A percentile compares a stretch with the other conserved stretches of the same genome.
Evolutionary conservation across 2,888 invertebrate genomes (phyloP).

Genomic region (Troides helena): DNA sequence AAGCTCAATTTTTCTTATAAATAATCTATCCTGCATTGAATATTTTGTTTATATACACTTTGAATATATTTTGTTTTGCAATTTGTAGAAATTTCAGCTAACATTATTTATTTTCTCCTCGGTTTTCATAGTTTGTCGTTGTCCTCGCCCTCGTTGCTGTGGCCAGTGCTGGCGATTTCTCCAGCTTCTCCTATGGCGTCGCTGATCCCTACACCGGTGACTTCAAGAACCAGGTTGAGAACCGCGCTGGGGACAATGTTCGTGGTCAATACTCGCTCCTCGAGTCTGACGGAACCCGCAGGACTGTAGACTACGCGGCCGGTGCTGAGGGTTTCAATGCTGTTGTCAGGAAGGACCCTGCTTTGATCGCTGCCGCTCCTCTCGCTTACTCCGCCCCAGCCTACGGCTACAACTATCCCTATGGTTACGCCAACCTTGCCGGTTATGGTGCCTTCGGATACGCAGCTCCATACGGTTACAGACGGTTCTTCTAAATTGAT

Average conservation of each 20-base stretch:
- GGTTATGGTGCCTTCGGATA: conserved; percentile 36
- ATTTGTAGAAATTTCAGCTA: no score
- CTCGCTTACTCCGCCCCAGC: conserved; percentile 42
- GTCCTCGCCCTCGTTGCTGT: conserved; percentile 51
- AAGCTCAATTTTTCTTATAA: no score
- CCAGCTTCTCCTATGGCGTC: conserved; percentile 74
- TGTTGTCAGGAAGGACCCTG: conserved; percentile 75
- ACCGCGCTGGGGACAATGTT: conserved; percentile 72
- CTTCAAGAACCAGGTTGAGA: conserved; percentile 75
- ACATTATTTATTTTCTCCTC: no score
- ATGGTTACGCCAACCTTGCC: conserved; percentile 32
- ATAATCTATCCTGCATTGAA: no score
- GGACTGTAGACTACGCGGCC: conserved; percentile 79
- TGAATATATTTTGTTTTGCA: no score
- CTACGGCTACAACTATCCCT: conserved; percentile 37
- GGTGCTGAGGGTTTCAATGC: conserved; percentile 79
- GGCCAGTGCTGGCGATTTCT: conserved; percentile 49
- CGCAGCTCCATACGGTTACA: conserved; percentile 43
- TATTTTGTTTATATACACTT: no score
- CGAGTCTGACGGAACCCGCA: conserved; percentile 76
- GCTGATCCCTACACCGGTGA: conserved; percentile 76
- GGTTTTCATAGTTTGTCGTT: conserved; percentile 52
- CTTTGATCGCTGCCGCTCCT: conserved; percentile 48
- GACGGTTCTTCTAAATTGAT: conserved; percentile 44
- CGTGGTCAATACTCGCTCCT: conserved; percentile 77